Percentiles rank a stretch among this genome's conserved stretches.
These are phyloP conservation scores for Bombus turneri DNA, from an alignment of 1,140 invertebrate genomes.

Conservation along the genomic window DNA sequence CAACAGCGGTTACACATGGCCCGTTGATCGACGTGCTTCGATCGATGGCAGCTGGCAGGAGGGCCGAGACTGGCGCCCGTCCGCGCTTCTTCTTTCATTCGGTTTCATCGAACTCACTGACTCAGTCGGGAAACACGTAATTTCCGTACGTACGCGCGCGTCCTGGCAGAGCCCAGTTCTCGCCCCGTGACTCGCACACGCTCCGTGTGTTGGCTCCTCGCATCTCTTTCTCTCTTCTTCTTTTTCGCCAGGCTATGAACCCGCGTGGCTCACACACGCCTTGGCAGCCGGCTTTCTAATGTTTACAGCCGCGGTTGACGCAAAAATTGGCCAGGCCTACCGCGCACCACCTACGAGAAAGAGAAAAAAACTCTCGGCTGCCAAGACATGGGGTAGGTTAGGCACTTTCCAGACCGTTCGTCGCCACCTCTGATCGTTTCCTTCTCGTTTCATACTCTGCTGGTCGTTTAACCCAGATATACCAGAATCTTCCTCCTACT, in stretches of 20 bases:
- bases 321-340: conserved; percentile 79
- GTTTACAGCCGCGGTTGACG: conserved; percentile 78
- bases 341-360: conserved; percentile 49
- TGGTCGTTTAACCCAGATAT: no score
- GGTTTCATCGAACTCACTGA: conserved; percentile 62
- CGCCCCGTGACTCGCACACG: neutral
- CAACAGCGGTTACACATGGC: neutral
- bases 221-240: neutral
- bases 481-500: neutral
- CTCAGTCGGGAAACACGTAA: conserved; percentile 47
- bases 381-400: conserved; percentile 79
- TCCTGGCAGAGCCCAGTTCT: conserved; percentile 43
- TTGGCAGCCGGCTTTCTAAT: conserved; percentile 79
- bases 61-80: conserved; percentile 25
- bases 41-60: conserved; percentile 41
- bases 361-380: conserved; percentile 69
- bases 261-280: conserved; percentile 40
- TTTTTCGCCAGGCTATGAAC: neutral
- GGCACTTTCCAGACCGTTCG: conserved; percentile 62
- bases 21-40: conserved; percentile 31
- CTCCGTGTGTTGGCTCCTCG: neutral
- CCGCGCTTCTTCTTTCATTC: conserved; percentile 33
- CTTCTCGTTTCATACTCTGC: neutral
- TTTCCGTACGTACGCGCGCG: conserved; percentile 50
- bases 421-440: neutral